Conservation (phyloP, 2,888 invertebrate species). For the Tetranychus piercei region DNA sequence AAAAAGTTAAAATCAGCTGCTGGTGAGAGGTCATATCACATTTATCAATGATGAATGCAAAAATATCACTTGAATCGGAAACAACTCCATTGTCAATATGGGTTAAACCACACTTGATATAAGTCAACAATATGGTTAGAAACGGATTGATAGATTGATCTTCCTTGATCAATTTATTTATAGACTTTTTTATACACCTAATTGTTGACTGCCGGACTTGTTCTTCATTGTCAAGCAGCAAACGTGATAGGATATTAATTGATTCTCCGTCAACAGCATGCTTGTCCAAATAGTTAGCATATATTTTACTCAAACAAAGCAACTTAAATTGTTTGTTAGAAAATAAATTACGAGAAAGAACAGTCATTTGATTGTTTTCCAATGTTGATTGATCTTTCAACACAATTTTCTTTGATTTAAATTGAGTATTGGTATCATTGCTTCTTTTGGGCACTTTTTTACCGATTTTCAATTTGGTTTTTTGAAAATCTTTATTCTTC, state of each 20-base stretch:
- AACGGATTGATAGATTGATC: conserved; percentile 13
- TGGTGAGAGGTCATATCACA: conserved; percentile 12
- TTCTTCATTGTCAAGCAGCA: conserved; percentile 16
- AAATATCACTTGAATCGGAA: conserved; percentile 16
- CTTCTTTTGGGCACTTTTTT: conserved; percentile 31
- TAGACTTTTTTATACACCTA: conserved; percentile 15
- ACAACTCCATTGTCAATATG: conserved; percentile 15
- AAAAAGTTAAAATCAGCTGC: conserved; percentile 17
- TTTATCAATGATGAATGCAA: conserved; percentile 12
- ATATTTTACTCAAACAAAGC: conserved; percentile 14
- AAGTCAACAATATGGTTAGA: conserved; percentile 19
- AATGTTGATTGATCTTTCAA: conserved; percentile 23
- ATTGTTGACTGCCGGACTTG: conserved; percentile 15
- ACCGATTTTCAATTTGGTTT: conserved; percentile 35
- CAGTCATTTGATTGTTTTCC: conserved; percentile 12
- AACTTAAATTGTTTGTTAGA: conserved; percentile 16
- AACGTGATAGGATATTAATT: conserved; percentile 15
- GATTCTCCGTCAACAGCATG: conserved; percentile 14
- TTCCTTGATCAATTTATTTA: background rate
- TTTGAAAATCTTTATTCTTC: conserved; percentile 33
- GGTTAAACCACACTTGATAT: conserved; percentile 21
- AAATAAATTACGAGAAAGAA: conserved; percentile 9
- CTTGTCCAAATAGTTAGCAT: background rate
- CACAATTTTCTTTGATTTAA: conserved; percentile 31
- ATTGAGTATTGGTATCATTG: conserved; percentile 33